Percentiles rank a stretch among this genome's conserved stretches.
These are phyloP conservation scores for Chloromyia formosa DNA, from an alignment of 2,888 invertebrate genomes.

Conservation along the genomic window DNA sequence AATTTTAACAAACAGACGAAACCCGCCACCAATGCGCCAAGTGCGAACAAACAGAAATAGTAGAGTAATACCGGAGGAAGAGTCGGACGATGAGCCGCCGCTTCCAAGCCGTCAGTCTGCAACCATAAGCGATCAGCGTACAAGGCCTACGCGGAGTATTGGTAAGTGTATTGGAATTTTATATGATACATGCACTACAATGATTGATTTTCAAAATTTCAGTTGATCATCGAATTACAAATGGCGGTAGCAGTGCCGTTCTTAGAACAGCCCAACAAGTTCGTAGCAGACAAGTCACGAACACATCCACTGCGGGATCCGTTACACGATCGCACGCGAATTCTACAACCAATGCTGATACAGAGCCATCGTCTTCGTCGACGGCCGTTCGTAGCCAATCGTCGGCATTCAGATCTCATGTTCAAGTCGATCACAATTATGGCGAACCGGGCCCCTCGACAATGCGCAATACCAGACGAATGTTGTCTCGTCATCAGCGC, in stretches of 20 bases:
- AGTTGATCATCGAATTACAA: constrained; percentile 45
- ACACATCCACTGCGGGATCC: constrained; percentile 33
- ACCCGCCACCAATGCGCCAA: constrained; percentile 54
- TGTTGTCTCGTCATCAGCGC: constrained; percentile 62
- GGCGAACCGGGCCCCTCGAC: constrained; percentile 58
- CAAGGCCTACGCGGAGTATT: constrained; percentile 42
- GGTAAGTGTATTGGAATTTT: constrained; percentile 35
- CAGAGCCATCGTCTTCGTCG: constrained; percentile 36
- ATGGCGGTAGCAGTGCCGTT: constrained; percentile 28
- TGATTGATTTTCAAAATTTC: no score
- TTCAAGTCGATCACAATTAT: constrained; percentile 61
- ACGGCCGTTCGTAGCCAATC: constrained; percentile 12
- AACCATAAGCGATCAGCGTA: constrained; percentile 39
- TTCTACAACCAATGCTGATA: constrained; percentile 43
- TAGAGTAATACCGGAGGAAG: constrained; percentile 54
- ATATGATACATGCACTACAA: neutral
- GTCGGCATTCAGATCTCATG: constrained; percentile 49
- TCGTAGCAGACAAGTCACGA: constrained; percentile 8
- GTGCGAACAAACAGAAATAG: constrained; percentile 62
- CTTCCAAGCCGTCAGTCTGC: constrained; percentile 23
- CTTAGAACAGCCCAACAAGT: constrained; percentile 11
- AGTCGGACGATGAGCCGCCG: constrained; percentile 43
- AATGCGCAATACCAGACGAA: constrained; percentile 58
- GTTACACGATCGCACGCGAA: constrained; percentile 46
- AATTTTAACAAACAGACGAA: constrained; percentile 37